Conservation (phyloP, 2,797 vertebrate species). For the Channa striata region DNA sequence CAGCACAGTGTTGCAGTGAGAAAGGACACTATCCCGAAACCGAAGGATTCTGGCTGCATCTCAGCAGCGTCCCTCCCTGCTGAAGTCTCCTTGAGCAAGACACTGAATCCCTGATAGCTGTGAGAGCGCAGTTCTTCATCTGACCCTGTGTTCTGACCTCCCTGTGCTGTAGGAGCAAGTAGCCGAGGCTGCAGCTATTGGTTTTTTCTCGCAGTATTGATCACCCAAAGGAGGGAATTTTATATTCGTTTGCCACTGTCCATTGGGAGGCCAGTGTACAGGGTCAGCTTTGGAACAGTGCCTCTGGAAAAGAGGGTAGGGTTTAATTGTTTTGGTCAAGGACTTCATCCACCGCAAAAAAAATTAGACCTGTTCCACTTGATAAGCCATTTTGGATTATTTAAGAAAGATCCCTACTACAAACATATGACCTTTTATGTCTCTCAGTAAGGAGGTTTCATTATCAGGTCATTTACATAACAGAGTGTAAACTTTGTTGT, state of each 20-base stretch:
- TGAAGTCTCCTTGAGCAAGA: constrained; percentile 70
- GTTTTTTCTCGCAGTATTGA: constrained; percentile 52
- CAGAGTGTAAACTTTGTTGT: constrained; percentile 23
- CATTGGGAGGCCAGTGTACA: constrained; percentile 43
- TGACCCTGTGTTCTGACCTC: constrained; percentile 73
- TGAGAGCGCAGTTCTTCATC: constrained; percentile 19
- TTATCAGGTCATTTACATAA: constrained; percentile 19
- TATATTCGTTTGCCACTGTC: constrained; percentile 24
- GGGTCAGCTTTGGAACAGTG: constrained; percentile 57
- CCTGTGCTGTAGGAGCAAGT: constrained; percentile 28
- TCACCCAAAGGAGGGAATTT: constrained; percentile 63
- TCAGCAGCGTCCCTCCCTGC: constrained; percentile 12
- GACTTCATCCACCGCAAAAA: constrained; percentile 23
- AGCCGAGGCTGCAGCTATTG: constrained; percentile 40
- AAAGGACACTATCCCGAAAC: constrained; percentile 24
- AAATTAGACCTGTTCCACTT: constrained; percentile 33
- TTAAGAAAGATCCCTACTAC: constrained; percentile 1
- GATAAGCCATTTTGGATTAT: constrained; percentile 30
- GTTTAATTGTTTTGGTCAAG: constrained; percentile 44
- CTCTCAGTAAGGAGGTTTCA: constrained; percentile 31
- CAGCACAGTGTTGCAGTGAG: background rate
- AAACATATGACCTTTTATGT: background rate
- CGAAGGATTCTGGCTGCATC: background rate
- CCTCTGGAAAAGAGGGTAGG: constrained; percentile 44
- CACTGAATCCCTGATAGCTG: constrained; percentile 46